Evolutionary conservation across 2,113 vertebrate genomes (phyloP).

Genomic region (Triplophysa tibetana): DNA sequence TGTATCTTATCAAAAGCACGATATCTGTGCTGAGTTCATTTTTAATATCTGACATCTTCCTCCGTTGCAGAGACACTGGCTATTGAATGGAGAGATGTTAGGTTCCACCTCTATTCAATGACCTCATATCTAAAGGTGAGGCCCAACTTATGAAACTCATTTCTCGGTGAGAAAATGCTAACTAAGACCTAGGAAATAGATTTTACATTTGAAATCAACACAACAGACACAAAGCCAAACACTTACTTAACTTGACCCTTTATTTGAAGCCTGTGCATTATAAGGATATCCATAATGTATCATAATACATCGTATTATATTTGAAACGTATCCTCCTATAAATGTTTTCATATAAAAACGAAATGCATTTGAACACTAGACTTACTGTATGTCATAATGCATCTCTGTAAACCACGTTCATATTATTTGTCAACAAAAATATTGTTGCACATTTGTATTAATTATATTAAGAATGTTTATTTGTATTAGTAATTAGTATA

Average conservation of each 20-base stretch:
- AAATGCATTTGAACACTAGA: no score
- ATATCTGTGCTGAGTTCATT: neutral
- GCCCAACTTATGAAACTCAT: neutral
- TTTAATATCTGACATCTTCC: constrained; percentile 22
- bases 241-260: neutral
- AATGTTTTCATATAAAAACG: neutral
- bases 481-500: no score
- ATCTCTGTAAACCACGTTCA: no score
- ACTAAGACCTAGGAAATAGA: no score
- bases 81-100: neutral
- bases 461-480: no score
- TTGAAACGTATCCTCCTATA: no score
- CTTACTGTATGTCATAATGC: no score
- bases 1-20: constrained; percentile 33
- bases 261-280: neutral
- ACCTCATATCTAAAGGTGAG: neutral
- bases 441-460: neutral
- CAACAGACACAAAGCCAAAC: neutral
- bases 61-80: neutral
- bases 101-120: neutral
- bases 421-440: neutral
- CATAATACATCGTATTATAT: neutral
- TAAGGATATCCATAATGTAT: neutral
- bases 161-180: neutral
- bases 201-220: neutral